Percentiles rank a stretch among this genome's conserved stretches.
These are phyloP conservation scores for Clarias batrachus DNA, from an alignment of 2,113 vertebrate genomes.

Conservation along the genomic window DNA sequence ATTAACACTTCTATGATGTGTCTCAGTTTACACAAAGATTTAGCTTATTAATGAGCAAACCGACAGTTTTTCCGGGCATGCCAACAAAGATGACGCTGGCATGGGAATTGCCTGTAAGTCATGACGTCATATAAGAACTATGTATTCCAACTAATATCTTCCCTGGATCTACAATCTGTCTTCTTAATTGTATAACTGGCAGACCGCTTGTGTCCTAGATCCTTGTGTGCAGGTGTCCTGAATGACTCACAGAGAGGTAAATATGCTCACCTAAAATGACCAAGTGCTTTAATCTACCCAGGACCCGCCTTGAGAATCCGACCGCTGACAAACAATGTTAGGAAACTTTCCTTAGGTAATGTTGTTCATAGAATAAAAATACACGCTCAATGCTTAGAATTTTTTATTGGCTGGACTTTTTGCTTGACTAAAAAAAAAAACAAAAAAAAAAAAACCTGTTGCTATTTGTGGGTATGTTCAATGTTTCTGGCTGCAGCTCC, in stretches of 20 bases:
- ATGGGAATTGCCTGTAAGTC: too few species aligned
- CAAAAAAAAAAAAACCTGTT: too few species aligned
- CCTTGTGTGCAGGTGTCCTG: conserved; percentile 6
- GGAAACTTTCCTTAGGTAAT: background rate
- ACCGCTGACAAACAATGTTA: background rate
- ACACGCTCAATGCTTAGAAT: background rate
- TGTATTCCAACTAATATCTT: background rate
- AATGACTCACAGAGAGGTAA: conserved; percentile 13
- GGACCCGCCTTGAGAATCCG: background rate
- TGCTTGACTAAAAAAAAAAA: background rate
- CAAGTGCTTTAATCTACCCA: conserved; percentile 12
- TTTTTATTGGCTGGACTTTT: background rate
- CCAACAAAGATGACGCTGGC: too few species aligned
- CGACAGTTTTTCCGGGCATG: too few species aligned
- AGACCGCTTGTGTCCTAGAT: background rate
- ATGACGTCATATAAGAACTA: too few species aligned
- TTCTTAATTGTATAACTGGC: background rate
- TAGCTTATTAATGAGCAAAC: too few species aligned
- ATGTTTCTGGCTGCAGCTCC: background rate
- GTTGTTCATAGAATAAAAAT: background rate
- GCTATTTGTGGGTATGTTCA: background rate
- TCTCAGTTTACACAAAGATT: too few species aligned
- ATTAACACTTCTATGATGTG: too few species aligned
- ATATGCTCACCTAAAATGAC: background rate
- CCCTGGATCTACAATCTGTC: too few species aligned